Conservation (phyloP, 2,888 invertebrate genomes). For the Uropetala carovei region DNA sequence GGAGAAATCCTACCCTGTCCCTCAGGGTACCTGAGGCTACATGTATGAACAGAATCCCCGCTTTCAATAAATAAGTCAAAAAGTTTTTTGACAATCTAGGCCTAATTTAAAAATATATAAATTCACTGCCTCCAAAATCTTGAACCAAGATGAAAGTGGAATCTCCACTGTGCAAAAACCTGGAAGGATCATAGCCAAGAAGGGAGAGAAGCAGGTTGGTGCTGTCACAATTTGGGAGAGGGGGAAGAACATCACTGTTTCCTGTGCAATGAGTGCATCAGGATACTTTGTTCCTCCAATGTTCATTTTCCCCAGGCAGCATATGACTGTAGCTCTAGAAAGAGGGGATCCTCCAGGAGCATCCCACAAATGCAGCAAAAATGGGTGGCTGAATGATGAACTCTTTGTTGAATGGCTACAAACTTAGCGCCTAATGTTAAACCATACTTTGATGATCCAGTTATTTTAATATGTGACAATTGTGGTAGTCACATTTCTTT, state of each 20-base stretch:
- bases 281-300: slow-evolving; percentile 74
- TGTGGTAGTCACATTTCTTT: too few relatives aligned
- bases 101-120: too few relatives aligned
- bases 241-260: slow-evolving; percentile 73
- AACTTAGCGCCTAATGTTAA: too few relatives aligned
- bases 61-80: too few relatives aligned
- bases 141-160: slow-evolving; percentile 74
- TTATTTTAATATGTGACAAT: too few relatives aligned
- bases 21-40: too few relatives aligned
- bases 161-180: slow-evolving; percentile 73
- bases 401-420: too few relatives aligned
- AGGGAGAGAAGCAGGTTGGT: slow-evolving; percentile 74
- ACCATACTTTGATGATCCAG: too few relatives aligned
- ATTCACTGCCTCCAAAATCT: slow-evolving; percentile 70
- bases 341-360: slow-evolving; percentile 73
- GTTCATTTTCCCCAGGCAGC: slow-evolving; percentile 75
- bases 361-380: slow-evolving; percentile 71
- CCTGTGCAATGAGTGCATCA: slow-evolving; percentile 74
- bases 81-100: too few relatives aligned
- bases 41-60: too few relatives aligned
- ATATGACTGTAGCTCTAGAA: slow-evolving; percentile 73
- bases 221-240: slow-evolving; percentile 73
- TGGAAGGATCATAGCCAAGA: slow-evolving; percentile 72
- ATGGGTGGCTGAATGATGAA: slow-evolving; percentile 67
- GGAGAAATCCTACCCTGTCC: too few relatives aligned